Conservation (phyloP, 2,888 invertebrate species). For the Drosophila neonasuta region DNA sequence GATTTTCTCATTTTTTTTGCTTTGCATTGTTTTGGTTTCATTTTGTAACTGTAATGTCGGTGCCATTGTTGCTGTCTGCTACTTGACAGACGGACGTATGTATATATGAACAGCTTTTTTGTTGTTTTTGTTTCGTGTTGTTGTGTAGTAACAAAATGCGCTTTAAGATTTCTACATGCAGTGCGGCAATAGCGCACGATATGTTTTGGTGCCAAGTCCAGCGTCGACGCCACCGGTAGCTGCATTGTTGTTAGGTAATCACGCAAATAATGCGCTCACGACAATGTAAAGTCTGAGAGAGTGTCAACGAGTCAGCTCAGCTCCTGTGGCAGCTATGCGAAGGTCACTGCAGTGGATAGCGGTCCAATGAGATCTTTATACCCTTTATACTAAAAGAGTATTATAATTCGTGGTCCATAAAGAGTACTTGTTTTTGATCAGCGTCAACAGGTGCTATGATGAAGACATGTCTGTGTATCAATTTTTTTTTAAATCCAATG, state of each 20-base stretch:
- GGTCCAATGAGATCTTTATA: slow-evolving; percentile 20
- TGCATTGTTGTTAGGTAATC: slow-evolving; percentile 56
- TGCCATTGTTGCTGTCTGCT: slow-evolving; percentile 53
- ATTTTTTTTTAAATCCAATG: no score
- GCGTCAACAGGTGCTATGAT: no score
- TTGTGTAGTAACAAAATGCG: slow-evolving; percentile 65
- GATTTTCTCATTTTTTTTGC: slow-evolving; percentile 32
- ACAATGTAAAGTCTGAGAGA: slow-evolving; percentile 28
- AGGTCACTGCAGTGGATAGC: slow-evolving; percentile 60
- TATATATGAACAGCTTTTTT: slow-evolving; percentile 39
- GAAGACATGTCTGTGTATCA: no score
- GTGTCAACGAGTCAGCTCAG: slow-evolving; percentile 22
- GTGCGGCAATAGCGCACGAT: slow-evolving; percentile 41
- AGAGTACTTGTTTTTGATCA: no score
- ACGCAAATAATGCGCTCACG: slow-evolving; percentile 55
- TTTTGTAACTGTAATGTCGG: slow-evolving; percentile 74
- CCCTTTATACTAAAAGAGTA: no score
- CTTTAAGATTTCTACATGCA: slow-evolving; percentile 70
- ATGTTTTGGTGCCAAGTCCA: slow-evolving; percentile 81
- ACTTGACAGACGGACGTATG: slow-evolving; percentile 43
- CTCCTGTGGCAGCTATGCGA: slow-evolving; percentile 68
- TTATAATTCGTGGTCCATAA: no score
- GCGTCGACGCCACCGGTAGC: slow-evolving; percentile 40
- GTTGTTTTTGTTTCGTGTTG: slow-evolving; percentile 8
- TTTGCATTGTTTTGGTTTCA: slow-evolving; percentile 62